phyloP scores from a whole-genome alignment of 1,140 invertebrate genomes.

The Drosophila biarmipes region DNA sequence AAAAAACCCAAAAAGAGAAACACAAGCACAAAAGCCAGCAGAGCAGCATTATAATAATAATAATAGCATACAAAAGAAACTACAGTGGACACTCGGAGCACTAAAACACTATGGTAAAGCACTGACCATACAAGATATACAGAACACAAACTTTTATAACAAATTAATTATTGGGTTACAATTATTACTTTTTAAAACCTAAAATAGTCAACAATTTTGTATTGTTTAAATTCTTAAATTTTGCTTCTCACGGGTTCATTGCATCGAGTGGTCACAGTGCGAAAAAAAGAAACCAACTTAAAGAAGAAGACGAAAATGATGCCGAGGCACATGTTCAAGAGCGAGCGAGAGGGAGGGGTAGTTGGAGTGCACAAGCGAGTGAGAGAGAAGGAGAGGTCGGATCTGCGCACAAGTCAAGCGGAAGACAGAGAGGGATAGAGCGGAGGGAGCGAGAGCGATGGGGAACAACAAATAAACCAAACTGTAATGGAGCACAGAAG shows the following conservation, averaged over 20 bases:
- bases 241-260: not conserved
- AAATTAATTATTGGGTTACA: too few species aligned
- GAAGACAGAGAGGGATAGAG: constrained; percentile 19
- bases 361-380: constrained; percentile 4
- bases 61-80: constrained; percentile 54
- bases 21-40: constrained; percentile 19
- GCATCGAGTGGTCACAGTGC: constrained; percentile 47
- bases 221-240: too few species aligned
- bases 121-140: too few species aligned
- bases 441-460: not conserved
- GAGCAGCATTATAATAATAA: constrained; percentile 63
- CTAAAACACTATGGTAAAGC: too few species aligned
- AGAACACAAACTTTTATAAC: too few species aligned
- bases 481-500: constrained; percentile 45
- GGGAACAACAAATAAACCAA: constrained; percentile 35
- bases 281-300: constrained; percentile 48
- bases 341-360: constrained; percentile 31
- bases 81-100: not conserved
- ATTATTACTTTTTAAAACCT: too few species aligned
- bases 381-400: not conserved
- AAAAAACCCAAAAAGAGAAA: constrained; percentile 20
- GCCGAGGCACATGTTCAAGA: constrained; percentile 44
- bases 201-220: too few species aligned
- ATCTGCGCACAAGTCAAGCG: constrained; percentile 49
- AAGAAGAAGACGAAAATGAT: constrained; percentile 48